Conservation (phyloP, 1,140 invertebrate genomes). For the Cherax quadricarinatus region DNA sequence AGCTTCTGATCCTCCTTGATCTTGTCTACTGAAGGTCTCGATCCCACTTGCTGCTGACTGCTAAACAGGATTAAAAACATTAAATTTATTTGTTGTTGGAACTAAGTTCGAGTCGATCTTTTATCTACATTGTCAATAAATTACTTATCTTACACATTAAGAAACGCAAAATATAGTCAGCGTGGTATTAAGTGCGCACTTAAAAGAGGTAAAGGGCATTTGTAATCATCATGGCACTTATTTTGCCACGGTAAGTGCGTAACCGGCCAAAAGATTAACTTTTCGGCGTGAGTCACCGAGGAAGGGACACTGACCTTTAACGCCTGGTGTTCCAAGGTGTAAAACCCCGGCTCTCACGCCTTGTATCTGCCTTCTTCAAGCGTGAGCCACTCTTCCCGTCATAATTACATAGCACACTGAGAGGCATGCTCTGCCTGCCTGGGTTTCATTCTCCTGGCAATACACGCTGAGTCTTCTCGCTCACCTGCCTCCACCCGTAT, state of each 20-base stretch:
- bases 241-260: slow-evolving; percentile 22
- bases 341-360: not conserved
- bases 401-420: slow-evolving; percentile 34
- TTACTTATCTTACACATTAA: no score
- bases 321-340: not conserved
- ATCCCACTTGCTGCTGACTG: no score
- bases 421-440: not conserved
- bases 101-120: no score
- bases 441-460: slow-evolving; percentile 25
- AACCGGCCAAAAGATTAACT: not conserved
- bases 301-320: not conserved
- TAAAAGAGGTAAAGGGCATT: no score
- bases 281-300: not conserved
- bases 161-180: no score
- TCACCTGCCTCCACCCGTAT: not conserved
- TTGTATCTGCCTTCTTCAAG: not conserved
- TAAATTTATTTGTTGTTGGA: no score
- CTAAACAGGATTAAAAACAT: no score
- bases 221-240: slow-evolving; percentile 10
- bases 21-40: no score
- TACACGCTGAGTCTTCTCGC: not conserved
- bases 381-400: slow-evolving; percentile 10
- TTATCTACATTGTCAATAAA: no score
- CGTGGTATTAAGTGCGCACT: no score
- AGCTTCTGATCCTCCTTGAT: no score